phyloP scores from a whole-genome alignment of 2,797 vertebrate species.

The Sus cebifrons region DNA sequence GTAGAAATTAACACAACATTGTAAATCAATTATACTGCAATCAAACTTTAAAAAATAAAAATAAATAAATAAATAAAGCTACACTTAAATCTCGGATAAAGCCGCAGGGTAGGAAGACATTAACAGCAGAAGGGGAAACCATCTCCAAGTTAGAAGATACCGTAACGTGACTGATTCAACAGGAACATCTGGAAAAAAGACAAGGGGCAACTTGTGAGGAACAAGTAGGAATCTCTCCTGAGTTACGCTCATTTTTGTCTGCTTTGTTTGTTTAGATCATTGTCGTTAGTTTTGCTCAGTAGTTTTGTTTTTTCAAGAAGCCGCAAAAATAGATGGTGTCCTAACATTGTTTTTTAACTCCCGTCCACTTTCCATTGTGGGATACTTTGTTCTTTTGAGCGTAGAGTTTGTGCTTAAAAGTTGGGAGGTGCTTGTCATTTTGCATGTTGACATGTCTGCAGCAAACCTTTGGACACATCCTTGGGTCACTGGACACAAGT shows the following conservation, averaged over 20 bases:
- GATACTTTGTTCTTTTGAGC: constrained; percentile 37
- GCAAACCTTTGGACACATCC: not conserved
- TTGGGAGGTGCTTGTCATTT: not conserved
- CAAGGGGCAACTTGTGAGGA: not conserved
- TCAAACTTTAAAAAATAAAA: too few relatives aligned
- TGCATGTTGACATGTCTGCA: not conserved
- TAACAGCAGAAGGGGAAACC: not conserved
- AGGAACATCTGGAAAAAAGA: not conserved
- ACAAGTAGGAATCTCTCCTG: not conserved
- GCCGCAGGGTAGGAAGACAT: not conserved
- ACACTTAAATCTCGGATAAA: not conserved
- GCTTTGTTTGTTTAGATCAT: not conserved
- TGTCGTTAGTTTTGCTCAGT: not conserved
- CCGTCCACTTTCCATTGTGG: not conserved
- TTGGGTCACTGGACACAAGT: not conserved
- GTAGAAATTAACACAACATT: too few relatives aligned
- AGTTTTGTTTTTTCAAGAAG: constrained; percentile 53
- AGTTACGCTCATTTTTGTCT: not conserved
- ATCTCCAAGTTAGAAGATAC: not conserved
- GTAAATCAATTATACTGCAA: too few relatives aligned
- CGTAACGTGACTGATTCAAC: not conserved
- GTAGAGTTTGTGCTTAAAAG: not conserved
- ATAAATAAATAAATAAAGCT: too few relatives aligned
- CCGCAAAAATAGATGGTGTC: not conserved
- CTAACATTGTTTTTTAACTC: not conserved